Conservation (phyloP, 2,797 vertebrate species). For the Sandelia bainsii region DNA sequence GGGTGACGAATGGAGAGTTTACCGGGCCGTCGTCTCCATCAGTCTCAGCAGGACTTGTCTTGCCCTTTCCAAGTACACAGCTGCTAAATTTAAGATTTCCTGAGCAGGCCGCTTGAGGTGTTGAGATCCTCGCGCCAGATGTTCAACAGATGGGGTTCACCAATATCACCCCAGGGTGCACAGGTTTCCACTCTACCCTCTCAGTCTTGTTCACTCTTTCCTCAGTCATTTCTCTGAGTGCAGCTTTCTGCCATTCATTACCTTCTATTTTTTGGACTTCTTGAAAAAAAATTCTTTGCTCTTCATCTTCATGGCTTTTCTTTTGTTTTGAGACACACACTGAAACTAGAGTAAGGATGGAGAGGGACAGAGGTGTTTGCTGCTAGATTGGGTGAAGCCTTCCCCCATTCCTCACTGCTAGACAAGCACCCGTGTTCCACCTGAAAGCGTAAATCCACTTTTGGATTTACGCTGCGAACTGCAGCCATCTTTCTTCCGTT, state of each 20-base stretch:
- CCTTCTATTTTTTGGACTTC: slow-evolving; percentile 5
- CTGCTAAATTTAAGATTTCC: slow-evolving; percentile 65
- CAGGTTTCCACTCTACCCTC: slow-evolving; percentile 57
- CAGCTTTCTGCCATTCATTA: slow-evolving; percentile 2
- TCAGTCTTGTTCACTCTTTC: slow-evolving; percentile 38
- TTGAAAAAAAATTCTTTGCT: slow-evolving; percentile 15
- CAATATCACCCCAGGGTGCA: slow-evolving; percentile 63
- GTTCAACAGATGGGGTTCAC: slow-evolving; percentile 77
- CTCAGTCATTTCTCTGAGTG: not conserved
- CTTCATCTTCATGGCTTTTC: not conserved
- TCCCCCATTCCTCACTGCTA: slow-evolving; percentile 80
- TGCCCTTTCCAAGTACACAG: slow-evolving; percentile 25
- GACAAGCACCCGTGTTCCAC: slow-evolving; percentile 81
- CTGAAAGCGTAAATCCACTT: slow-evolving; percentile 65
- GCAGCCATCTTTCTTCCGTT: slow-evolving; percentile 81
- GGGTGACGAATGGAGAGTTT: slow-evolving; percentile 1
- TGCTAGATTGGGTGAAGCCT: slow-evolving; percentile 66
- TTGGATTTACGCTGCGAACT: slow-evolving; percentile 81
- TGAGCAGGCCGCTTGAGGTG: slow-evolving; percentile 52
- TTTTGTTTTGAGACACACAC: slow-evolving; percentile 23
- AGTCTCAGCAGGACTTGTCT: slow-evolving; percentile 32
- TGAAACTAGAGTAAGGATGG: slow-evolving; percentile 26
- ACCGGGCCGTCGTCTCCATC: slow-evolving; percentile 6
- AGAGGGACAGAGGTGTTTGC: slow-evolving; percentile 67
- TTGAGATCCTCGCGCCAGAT: slow-evolving; percentile 71